phyloP scores from a whole-genome alignment of 2,797 vertebrate species.

The Propithecus perrieri region DNA sequence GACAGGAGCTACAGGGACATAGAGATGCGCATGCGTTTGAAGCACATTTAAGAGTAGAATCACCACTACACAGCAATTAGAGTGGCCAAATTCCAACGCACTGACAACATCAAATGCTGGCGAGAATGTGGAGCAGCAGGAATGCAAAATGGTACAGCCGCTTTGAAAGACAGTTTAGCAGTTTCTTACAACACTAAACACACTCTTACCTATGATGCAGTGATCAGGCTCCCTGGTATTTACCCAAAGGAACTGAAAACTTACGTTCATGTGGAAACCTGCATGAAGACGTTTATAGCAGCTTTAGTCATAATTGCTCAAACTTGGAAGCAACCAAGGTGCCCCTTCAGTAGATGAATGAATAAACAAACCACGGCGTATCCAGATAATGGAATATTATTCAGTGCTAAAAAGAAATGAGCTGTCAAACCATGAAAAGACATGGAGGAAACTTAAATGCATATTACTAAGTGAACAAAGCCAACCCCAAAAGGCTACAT shows the following conservation, averaged over 20 bases:
- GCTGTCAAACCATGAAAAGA: not conserved
- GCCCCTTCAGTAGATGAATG: not conserved
- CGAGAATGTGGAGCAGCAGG: not conserved
- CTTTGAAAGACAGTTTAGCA: not conserved
- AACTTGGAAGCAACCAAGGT: not conserved
- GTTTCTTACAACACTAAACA: not conserved
- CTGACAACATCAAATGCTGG: not conserved
- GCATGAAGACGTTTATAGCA: not conserved
- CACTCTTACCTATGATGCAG: not conserved
- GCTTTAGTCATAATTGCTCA: not conserved
- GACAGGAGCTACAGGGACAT: not conserved
- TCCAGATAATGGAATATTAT: not conserved
- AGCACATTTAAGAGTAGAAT: not conserved
- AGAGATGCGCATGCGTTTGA: not conserved
- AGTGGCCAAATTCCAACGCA: not conserved
- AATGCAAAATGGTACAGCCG: not conserved
- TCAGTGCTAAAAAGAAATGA: not conserved
- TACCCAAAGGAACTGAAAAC: not conserved
- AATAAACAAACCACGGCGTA: not conserved
- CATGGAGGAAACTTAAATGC: not conserved
- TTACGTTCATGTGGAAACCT: not conserved
- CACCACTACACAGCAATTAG: too few species aligned
- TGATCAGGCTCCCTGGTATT: not conserved
- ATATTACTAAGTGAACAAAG: not conserved
- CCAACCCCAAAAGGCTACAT: not conserved